A percentile compares a stretch with the other conserved stretches of the same genome.
Evolutionary conservation across 2,888 invertebrate genomes (phyloP).

Genomic region (Stegophylla sp.): DNA sequence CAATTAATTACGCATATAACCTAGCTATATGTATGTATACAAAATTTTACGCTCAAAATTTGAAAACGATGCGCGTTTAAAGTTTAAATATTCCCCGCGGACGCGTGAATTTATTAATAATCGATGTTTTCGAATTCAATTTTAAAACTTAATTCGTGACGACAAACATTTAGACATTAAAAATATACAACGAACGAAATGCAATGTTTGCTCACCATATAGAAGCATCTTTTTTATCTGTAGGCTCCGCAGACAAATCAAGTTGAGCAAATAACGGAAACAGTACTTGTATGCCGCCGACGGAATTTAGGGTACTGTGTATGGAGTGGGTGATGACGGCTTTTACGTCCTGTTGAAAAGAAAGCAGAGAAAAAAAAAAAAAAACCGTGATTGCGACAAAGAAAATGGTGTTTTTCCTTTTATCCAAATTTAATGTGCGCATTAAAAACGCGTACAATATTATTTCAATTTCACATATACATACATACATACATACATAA

Average conservation of each 20-base stretch:
- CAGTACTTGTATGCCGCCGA: conserved; percentile 97
- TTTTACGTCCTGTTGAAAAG: conserved; percentile 86
- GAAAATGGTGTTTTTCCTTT: too few species aligned
- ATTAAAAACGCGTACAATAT: neutral
- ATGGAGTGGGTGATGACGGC: conserved; percentile 99
- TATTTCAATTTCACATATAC: neutral
- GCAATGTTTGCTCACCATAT: conserved; percentile 78
- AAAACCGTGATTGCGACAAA: neutral
- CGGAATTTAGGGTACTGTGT: conserved; percentile 97
- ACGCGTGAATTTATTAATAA: neutral
- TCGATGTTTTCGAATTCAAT: neutral
- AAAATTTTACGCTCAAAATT: too few species aligned
- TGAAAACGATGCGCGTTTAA: too few species aligned
- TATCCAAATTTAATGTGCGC: too few species aligned
- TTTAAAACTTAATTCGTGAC: neutral
- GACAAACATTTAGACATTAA: conserved; percentile 1
- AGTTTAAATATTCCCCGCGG: neutral
- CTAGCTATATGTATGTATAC: too few species aligned
- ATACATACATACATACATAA: too few species aligned
- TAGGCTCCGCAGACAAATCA: conserved; percentile 84
- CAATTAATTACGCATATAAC: too few species aligned
- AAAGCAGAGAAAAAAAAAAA: neutral
- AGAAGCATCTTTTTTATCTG: conserved; percentile 84
- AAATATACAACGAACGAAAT: neutral
- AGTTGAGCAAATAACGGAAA: conserved; percentile 98